phyloP scores from a whole-genome alignment of 2,113 vertebrate genomes.

The Hyperoodon ampullatus region DNA sequence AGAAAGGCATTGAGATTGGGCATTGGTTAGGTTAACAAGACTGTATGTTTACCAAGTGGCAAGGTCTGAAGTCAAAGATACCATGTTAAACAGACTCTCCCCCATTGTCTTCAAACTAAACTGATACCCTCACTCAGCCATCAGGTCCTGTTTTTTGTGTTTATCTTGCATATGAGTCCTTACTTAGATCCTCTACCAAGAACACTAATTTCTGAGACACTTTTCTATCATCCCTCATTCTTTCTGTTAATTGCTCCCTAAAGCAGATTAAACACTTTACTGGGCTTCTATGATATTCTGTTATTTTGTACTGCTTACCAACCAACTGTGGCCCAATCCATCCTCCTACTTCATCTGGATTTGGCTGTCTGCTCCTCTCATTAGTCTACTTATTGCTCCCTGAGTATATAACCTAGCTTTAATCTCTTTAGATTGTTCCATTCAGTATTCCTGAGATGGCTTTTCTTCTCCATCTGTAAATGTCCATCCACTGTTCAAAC shows the following conservation, averaged over 20 bases:
- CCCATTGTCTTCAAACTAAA: not conserved
- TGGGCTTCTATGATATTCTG: not conserved
- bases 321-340: not conserved
- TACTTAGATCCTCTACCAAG: not conserved
- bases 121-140: not conserved
- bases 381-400: not conserved
- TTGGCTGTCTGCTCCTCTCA: not conserved
- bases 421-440: not conserved
- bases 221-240: not conserved
- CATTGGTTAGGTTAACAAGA: not conserved
- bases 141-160: not conserved
- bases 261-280: not conserved
- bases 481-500: not conserved
- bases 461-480: not conserved
- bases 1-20: not conserved
- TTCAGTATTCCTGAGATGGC: not conserved
- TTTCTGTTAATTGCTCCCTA: not conserved
- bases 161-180: not conserved
- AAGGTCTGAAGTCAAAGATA: not conserved
- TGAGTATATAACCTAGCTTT: not conserved
- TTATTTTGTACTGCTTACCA: not conserved
- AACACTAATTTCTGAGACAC: not conserved
- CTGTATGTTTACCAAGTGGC: not conserved
- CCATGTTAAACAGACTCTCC: not conserved
- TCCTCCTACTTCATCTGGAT: not conserved